Base-by-base conservation (phyloP, 2,888 invertebrate genomes). In the Tetragonula carbonaria region DNA sequence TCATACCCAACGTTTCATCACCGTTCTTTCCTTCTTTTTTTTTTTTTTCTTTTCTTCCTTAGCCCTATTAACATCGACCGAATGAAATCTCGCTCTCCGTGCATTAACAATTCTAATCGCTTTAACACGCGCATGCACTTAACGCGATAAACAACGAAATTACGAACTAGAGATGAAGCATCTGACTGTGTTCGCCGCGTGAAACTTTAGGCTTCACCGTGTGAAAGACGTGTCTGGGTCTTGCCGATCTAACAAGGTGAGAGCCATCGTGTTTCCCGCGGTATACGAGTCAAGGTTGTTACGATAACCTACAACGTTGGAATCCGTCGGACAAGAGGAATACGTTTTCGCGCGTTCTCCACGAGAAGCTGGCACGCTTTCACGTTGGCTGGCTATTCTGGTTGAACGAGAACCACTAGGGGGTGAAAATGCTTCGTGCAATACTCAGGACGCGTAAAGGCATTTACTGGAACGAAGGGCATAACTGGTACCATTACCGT, bases 141-240 rank as follows among this genome's bases (percentile, higher is more conserved):
- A 50, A 23, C 57, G 23, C 55, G 14, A 57, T 72, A 71, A 67
- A 81, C 62, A 78, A 78, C 55, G 8, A 38, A 33, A 51, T 62
- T 28, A 6, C 2, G n/a, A n/a, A 72, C 28, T 59, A 62, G 59
- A 68, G 45, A 53, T 33, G 33, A 21, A 68, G 28, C 33, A 78
- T 78, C 78, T 38, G 66, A 65, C 81, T 78, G 85, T 80, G 76
- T 78, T 74, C 73, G 67, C 86, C 88, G 88, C 85, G 80, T 78
- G 66, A 68, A 72, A 80, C 86, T 90, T 89, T 45, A 8, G 45
- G 85, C 90, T 90, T 88, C 86, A 87, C 88, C 89, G 89, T 80
- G 82, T 70, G 74, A 75, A 74, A 78, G 65, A 74, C 70, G 68
- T 62, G 65, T 8, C 66, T 50, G 66, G 23, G 62, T 16, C 62